Conservation (phyloP, 2,797 vertebrate genomes). For the Pseudochirops corinnae region DNA sequence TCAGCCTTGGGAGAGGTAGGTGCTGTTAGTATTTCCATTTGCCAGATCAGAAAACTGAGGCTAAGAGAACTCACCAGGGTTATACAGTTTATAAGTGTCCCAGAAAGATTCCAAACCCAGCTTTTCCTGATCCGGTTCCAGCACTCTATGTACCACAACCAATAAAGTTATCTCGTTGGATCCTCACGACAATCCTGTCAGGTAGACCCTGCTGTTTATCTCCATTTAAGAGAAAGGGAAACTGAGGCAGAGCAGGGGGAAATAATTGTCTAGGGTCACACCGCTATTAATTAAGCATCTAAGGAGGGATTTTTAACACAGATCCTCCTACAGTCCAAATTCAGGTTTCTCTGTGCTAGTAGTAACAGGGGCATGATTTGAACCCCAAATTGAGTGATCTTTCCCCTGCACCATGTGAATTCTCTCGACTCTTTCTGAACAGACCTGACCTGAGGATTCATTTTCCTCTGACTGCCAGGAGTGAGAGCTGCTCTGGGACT, state of each 20-base stretch:
- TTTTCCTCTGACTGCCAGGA: constrained; percentile 70
- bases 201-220: background rate
- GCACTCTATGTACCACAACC: background rate
- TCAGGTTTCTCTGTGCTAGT: background rate
- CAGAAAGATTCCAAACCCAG: background rate
- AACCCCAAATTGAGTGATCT: background rate
- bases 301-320: background rate
- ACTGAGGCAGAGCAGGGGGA: background rate
- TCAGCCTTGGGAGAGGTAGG: background rate
- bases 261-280: background rate
- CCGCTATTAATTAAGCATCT: background rate
- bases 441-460: constrained; percentile 68
- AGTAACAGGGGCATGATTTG: background rate
- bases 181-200: background rate
- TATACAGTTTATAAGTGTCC: background rate
- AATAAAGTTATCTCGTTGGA: background rate
- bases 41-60: background rate
- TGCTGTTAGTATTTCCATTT: background rate
- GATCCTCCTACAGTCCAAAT: background rate
- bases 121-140: background rate
- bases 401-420: background rate
- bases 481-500: constrained; percentile 57
- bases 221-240: background rate
- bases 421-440: background rate
- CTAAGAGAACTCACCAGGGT: background rate